Evolutionary conservation across 2,888 invertebrate species (phyloP).

Genomic region (Gymnosoma rotundatum): DNA sequence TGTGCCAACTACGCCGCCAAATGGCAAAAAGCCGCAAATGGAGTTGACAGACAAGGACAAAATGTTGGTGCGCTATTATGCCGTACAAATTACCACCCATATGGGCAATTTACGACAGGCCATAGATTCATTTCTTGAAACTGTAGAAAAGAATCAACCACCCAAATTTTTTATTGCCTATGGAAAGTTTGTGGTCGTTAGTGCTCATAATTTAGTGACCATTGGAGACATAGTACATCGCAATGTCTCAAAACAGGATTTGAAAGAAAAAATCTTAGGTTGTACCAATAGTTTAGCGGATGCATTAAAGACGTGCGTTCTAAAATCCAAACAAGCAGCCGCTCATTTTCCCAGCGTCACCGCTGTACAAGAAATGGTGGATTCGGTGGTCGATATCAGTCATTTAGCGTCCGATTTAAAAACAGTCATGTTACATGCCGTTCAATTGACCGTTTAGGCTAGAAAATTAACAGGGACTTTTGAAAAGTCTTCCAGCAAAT

Average conservation of each 20-base stretch:
- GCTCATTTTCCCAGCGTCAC: constrained; percentile 95
- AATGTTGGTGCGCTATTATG: constrained; percentile 93
- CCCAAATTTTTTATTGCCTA: constrained; percentile 96
- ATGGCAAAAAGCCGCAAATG: constrained; percentile 71
- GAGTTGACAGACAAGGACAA: constrained; percentile 89
- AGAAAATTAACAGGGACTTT: constrained; percentile 60
- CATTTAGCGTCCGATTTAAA: constrained; percentile 92
- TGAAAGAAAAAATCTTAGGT: constrained; percentile 88
- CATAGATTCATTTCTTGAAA: constrained; percentile 95
- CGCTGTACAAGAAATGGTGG: constrained; percentile 97
- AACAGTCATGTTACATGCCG: constrained; percentile 88
- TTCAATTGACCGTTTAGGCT: constrained; percentile 79
- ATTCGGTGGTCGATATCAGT: constrained; percentile 93
- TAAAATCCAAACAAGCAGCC: constrained; percentile 94
- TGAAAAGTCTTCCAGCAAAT: constrained; percentile 76
- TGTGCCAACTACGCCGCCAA: constrained; percentile 68
- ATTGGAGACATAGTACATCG: constrained; percentile 97
- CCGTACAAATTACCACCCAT: constrained; percentile 92
- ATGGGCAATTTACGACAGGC: constrained; percentile 92
- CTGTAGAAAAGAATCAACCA: constrained; percentile 95
- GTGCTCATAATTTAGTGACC: constrained; percentile 95
- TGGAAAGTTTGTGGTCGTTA: constrained; percentile 96
- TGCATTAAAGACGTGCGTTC: constrained; percentile 91
- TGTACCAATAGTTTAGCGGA: constrained; percentile 92
- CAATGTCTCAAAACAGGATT: constrained; percentile 89